Percentiles rank a stretch among this genome's conserved stretches.
Evolutionary conservation across 2,797 vertebrate genomes (phyloP).

Genomic region (Anas bernieri): DNA sequence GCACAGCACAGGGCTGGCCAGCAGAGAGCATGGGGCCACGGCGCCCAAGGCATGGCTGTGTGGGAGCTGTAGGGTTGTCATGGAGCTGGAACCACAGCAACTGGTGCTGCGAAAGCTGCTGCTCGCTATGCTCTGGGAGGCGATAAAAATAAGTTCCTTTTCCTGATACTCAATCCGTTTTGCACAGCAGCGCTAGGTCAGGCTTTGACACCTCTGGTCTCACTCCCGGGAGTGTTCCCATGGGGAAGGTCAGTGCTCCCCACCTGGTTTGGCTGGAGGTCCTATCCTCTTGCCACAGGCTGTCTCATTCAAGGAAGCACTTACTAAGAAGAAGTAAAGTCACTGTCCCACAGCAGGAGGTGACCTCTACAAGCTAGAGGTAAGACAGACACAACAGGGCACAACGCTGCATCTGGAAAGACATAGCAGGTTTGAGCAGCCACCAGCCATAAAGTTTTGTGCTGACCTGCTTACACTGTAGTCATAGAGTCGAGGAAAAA

Average conservation of each 20-base stretch:
- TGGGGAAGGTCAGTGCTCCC: rapidly evolving
- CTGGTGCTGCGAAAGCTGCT: not conserved
- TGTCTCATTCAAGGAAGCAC: not conserved
- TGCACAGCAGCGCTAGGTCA: not conserved
- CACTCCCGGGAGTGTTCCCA: not conserved
- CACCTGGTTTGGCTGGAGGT: not conserved
- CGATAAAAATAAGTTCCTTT: not conserved
- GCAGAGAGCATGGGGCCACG: no score
- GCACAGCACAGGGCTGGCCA: no score
- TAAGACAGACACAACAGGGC: not conserved
- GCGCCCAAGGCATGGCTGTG: no score
- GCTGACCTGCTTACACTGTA: not conserved
- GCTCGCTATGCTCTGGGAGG: not conserved
- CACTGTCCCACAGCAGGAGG: not conserved
- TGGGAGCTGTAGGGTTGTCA: no score
- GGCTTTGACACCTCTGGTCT: not conserved
- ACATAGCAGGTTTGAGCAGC: rapidly evolving
- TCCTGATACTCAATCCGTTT: not conserved
- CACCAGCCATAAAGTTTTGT: not conserved
- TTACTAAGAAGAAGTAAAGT: not conserved
- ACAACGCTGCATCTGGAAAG: not conserved
- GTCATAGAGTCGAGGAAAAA: not conserved
- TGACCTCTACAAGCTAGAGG: not conserved
- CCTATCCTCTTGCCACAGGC: not conserved
- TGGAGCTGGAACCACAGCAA: not conserved